Evolutionary conservation across 1,140 invertebrate species (phyloP).

Genomic region (Drosophila fuyamai): DNA sequence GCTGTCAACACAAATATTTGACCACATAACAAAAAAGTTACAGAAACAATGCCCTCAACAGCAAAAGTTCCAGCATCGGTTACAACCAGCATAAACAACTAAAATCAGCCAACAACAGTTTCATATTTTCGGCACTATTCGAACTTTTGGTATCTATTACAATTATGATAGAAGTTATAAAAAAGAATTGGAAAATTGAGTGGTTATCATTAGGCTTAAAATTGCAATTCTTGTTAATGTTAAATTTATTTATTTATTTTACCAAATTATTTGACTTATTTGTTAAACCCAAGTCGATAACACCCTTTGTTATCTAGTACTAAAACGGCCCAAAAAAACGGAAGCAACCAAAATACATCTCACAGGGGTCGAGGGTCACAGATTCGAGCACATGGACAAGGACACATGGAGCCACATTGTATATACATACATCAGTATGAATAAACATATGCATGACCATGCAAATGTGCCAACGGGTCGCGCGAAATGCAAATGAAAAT

Average conservation of each 20-base stretch:
- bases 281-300: not conserved
- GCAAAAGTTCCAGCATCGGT: slow-evolving; percentile 33
- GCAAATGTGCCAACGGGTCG: slow-evolving; percentile 62
- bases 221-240: not conserved
- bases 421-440: slow-evolving; percentile 12
- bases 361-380: slow-evolving; percentile 51
- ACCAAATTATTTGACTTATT: not conserved
- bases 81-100: slow-evolving; percentile 33
- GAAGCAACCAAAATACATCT: slow-evolving; percentile 31
- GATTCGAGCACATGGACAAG: slow-evolving; percentile 28
- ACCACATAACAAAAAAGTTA: slow-evolving; percentile 51
- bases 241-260: not conserved
- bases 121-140: slow-evolving; percentile 7
- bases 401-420: slow-evolving; percentile 12
- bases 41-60: slow-evolving; percentile 28
- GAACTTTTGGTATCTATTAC: not conserved
- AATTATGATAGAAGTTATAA: not conserved
- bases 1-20: slow-evolving; percentile 66
- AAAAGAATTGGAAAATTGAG: not conserved
- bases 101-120: slow-evolving; percentile 12
- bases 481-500: slow-evolving; percentile 71
- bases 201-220: not conserved
- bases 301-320: slow-evolving; percentile 1
- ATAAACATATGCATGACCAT: slow-evolving; percentile 46
- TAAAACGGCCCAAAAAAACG: not conserved